Conservation (phyloP, 2,888 invertebrate species). For the Cerastis rubricosa region DNA sequence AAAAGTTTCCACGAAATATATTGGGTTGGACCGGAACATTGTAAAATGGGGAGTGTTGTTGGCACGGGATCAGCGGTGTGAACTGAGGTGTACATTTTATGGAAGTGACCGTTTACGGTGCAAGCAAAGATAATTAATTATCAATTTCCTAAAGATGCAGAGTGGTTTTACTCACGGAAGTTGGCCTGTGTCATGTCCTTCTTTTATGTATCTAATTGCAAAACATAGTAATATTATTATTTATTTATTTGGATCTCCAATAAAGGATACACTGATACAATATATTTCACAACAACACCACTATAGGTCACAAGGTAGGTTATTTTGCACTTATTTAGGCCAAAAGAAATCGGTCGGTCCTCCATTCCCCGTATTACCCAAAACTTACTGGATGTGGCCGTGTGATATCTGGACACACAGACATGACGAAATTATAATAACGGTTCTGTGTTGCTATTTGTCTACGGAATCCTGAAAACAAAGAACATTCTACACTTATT, state of each 20-base stretch:
- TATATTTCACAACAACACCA: too few species aligned
- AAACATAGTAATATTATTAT: too few species aligned
- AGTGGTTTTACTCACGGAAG: not conserved
- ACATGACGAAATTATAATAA: not conserved
- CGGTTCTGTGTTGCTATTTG: not conserved
- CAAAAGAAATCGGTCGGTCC: too few species aligned
- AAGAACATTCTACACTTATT: not conserved
- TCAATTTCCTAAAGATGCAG: not conserved
- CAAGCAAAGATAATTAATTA: not conserved
- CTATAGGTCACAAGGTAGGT: too few species aligned
- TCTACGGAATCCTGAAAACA: not conserved
- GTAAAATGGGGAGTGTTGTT: not conserved
- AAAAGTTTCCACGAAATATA: conserved; percentile 4
- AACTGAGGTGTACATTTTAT: not conserved
- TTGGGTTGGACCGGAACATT: not conserved
- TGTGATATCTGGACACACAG: not conserved
- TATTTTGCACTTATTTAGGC: too few species aligned
- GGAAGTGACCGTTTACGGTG: not conserved
- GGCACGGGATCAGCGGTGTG: not conserved
- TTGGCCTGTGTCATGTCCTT: too few species aligned
- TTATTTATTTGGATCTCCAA: too few species aligned
- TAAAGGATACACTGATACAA: too few species aligned
- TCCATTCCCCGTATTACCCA: too few species aligned
- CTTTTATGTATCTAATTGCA: too few species aligned
- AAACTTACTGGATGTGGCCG: too few species aligned